Percentiles rank a stretch among this genome's conserved stretches.
phyloP scores from a whole-genome alignment of 1,140 invertebrate species.

The Drosophila orena region DNA sequence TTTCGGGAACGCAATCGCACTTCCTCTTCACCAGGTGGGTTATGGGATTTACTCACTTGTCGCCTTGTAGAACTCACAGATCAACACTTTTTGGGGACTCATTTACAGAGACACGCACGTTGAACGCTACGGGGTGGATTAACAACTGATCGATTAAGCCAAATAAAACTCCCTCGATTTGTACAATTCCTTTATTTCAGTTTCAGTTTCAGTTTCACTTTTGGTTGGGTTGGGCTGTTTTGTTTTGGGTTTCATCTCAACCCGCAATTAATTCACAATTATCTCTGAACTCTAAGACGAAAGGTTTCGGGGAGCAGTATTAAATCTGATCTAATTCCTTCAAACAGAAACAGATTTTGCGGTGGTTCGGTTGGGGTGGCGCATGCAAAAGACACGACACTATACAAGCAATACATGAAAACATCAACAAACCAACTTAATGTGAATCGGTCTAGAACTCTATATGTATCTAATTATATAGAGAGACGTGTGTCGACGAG shows the following conservation, averaged over 20 bases:
- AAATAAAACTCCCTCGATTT: slow-evolving; percentile 49
- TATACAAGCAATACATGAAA: slow-evolving; percentile 30
- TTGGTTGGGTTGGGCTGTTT: slow-evolving; percentile 4
- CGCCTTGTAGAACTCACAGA: slow-evolving; percentile 28
- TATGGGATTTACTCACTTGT: slow-evolving; percentile 32
- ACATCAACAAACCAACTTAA: slow-evolving; percentile 44
- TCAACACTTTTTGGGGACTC: slow-evolving; percentile 6
- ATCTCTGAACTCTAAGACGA: slow-evolving; percentile 15
- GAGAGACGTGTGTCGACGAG: slow-evolving; percentile 1
- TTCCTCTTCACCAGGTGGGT: not conserved
- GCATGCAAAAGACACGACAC: slow-evolving; percentile 25
- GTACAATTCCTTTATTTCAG: slow-evolving; percentile 45
- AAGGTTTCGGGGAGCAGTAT: not conserved
- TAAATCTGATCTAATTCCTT: slow-evolving; percentile 5
- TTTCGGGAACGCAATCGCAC: not conserved
- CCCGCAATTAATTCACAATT: slow-evolving; percentile 20
- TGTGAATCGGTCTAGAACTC: slow-evolving; percentile 27
- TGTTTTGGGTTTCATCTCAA: not conserved
- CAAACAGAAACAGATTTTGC: slow-evolving; percentile 39
- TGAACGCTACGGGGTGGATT: slow-evolving; percentile 8
- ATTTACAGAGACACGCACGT: slow-evolving; percentile 16
- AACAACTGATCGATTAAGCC: slow-evolving; percentile 14
- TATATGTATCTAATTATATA: not conserved
- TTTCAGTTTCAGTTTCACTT: slow-evolving; percentile 24
- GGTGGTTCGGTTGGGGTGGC: slow-evolving; percentile 3